These are phyloP conservation scores for Platycercus adscitus DNA, from an alignment of 2,113 vertebrate species.

Conservation along the genomic window DNA sequence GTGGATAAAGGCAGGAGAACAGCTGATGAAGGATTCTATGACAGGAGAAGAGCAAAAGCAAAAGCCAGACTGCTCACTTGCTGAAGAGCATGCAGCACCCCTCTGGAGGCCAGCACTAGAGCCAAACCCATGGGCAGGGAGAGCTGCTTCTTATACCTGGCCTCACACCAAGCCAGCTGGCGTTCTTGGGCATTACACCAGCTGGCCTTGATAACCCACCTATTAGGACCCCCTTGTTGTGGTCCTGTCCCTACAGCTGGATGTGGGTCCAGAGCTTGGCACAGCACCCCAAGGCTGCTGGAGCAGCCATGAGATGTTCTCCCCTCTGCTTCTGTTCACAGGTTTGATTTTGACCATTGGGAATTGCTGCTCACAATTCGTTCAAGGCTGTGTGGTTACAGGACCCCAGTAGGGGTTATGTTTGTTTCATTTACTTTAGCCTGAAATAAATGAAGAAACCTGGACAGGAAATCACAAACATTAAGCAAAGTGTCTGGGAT, in stretches of 20 bases:
- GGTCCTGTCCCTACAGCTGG: neutral
- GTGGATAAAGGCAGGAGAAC: neutral
- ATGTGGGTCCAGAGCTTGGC: neutral
- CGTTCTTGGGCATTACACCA: neutral
- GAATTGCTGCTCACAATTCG: neutral
- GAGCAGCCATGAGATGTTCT: fast-evolving
- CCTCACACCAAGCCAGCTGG: neutral
- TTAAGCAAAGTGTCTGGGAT: neutral
- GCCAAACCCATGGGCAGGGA: neutral
- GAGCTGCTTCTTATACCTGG: neutral
- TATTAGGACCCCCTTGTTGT: neutral
- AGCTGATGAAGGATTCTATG: neutral
- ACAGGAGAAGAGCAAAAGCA: neutral
- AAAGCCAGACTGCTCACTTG: neutral
- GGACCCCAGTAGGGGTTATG: neutral
- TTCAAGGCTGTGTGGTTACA: neutral
- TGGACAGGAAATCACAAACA: neutral
- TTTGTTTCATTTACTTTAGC: neutral
- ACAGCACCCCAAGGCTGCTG: neutral
- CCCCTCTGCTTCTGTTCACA: neutral
- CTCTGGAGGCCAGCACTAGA: neutral
- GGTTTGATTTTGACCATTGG: neutral
- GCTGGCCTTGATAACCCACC: neutral
- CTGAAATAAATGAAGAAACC: neutral
- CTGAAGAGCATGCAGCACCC: neutral